Evolutionary conservation across 2,888 invertebrate genomes (phyloP).

Genomic region (Tyria jacobaeae): DNA sequence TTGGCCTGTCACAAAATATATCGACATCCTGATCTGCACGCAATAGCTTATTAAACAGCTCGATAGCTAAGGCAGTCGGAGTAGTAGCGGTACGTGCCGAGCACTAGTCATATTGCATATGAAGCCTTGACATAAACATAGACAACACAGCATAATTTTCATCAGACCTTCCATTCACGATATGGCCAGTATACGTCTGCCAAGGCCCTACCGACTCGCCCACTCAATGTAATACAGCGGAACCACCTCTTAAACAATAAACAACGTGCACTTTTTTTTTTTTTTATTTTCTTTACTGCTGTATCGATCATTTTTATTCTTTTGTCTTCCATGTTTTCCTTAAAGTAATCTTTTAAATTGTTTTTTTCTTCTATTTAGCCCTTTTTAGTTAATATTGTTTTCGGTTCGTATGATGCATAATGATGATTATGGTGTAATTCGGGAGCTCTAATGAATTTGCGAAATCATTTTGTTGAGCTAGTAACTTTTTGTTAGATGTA

Average conservation of each 20-base stretch:
- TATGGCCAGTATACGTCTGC: background rate
- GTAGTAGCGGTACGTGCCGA: no score
- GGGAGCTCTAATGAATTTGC: slow-evolving; percentile 68
- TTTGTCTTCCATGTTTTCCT: slow-evolving; percentile 49
- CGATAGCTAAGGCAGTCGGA: no score
- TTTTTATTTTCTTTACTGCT: slow-evolving; percentile 39
- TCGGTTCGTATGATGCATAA: slow-evolving; percentile 65
- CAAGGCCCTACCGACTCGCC: background rate
- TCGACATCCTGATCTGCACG: no score
- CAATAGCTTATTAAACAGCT: no score
- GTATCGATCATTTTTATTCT: slow-evolving; percentile 51
- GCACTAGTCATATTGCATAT: no score
- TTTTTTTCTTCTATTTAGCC: slow-evolving; percentile 52
- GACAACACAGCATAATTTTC: no score
- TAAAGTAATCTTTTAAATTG: slow-evolving; percentile 50
- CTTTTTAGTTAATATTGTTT: slow-evolving; percentile 66
- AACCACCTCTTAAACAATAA: slow-evolving; percentile 28
- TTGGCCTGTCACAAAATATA: no score
- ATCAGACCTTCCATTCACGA: background rate
- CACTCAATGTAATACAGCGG: slow-evolving; percentile 19
- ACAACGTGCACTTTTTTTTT: slow-evolving; percentile 43
- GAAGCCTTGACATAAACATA: no score
- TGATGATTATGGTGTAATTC: slow-evolving; percentile 69
- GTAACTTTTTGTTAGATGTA: slow-evolving; percentile 28
- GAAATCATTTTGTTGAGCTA: slow-evolving; percentile 39